phyloP scores from a whole-genome alignment of 53 echinoderm and acorn worm species.

The Patiria pectinifera region DNA sequence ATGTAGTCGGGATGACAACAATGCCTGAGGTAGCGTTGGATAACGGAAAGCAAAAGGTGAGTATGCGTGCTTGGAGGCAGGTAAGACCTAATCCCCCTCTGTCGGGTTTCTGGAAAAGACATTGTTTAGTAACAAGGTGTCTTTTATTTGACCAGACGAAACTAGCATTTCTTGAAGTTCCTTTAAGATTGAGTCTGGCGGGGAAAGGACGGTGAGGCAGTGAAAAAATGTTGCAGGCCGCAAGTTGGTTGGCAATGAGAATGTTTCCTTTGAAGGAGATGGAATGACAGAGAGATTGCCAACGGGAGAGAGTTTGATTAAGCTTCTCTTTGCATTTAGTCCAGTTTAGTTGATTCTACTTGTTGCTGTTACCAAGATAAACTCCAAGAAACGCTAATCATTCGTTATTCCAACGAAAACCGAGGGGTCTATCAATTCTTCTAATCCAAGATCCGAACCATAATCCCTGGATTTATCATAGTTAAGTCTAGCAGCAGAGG shows the following conservation, averaged over 20 bases:
- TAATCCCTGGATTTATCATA: slow-evolving; percentile 46
- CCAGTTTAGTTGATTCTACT: slow-evolving; percentile 34
- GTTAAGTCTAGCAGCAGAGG: slow-evolving; percentile 51
- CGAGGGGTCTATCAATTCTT: slow-evolving; percentile 30
- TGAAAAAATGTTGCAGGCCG: no score
- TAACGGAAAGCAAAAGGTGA: not conserved
- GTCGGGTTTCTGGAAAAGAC: no score
- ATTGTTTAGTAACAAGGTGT: no score
- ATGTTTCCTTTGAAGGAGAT: slow-evolving; percentile 47
- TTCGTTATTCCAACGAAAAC: slow-evolving; percentile 37
- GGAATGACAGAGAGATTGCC: no score
- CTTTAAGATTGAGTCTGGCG: no score
- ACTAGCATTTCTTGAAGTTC: no score
- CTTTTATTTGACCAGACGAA: no score
- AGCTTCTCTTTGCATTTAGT: slow-evolving; percentile 11
- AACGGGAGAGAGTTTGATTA: no score
- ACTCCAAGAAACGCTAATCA: slow-evolving; percentile 57
- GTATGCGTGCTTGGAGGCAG: no score
- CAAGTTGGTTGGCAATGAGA: slow-evolving; percentile 6
- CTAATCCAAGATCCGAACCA: slow-evolving; percentile 48
- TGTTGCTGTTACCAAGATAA: slow-evolving; percentile 43
- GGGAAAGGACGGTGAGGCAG: no score
- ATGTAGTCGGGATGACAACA: not conserved
- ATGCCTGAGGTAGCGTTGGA: slow-evolving; percentile 25
- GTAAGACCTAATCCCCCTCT: no score